Conservation (phyloP, 2,888 invertebrate species). For the Drosophila kanekoi region DNA sequence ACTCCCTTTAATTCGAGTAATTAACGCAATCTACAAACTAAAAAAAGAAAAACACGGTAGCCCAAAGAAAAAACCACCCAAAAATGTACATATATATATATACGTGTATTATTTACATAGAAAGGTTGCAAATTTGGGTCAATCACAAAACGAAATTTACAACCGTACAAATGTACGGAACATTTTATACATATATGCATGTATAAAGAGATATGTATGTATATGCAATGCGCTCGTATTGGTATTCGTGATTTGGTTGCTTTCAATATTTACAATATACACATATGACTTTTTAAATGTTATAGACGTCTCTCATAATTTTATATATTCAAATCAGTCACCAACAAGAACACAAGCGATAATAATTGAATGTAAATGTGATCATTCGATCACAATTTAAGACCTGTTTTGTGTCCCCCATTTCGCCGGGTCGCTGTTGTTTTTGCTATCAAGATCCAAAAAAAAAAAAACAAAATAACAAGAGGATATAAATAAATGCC, state of each 20-base stretch:
- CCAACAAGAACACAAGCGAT: constrained; percentile 75
- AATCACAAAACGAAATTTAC: constrained; percentile 5
- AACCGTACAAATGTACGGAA: background rate
- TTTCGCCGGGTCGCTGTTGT: constrained; percentile 92
- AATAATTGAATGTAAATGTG: constrained; percentile 43
- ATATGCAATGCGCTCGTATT: background rate
- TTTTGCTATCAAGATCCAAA: constrained; percentile 87
- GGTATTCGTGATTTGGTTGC: background rate
- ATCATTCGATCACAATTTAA: constrained; percentile 70
- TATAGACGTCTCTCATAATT: constrained; percentile 33
- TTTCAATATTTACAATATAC: constrained; percentile 41
- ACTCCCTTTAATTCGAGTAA: background rate
- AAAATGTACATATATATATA: background rate
- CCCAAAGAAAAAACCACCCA: background rate
- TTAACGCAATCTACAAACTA: background rate
- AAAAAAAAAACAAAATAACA: no score
- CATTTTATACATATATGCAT: background rate
- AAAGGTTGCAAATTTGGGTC: background rate
- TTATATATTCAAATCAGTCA: constrained; percentile 30
- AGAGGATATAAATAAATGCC: constrained; percentile 17
- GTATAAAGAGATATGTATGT: background rate
- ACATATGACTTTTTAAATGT: constrained; percentile 16
- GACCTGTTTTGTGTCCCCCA: constrained; percentile 90
- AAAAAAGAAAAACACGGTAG: background rate
- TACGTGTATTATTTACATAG: constrained; percentile 15